These are phyloP conservation scores for Nymphalis c-album DNA, from an alignment of 2,888 invertebrate genomes.

Conservation along the genomic window DNA sequence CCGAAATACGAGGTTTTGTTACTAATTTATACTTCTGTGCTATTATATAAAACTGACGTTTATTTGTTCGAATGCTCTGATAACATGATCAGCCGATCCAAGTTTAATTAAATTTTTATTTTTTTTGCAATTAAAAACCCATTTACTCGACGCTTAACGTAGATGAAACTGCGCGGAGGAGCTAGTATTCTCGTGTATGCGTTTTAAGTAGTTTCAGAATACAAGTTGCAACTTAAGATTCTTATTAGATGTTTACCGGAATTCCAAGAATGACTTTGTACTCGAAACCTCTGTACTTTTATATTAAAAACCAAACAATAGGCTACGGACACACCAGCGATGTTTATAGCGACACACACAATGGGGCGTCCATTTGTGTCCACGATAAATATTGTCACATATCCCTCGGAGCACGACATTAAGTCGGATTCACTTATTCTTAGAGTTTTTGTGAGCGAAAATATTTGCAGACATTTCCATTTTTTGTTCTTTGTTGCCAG, in stretches of 20 bases:
- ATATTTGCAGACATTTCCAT: slow-evolving; percentile 27
- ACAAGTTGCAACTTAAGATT: not conserved
- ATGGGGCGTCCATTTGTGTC: slow-evolving; percentile 33
- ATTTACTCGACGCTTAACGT: too few species aligned
- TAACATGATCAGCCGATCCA: too few species aligned
- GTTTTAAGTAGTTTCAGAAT: not conserved
- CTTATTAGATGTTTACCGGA: not conserved
- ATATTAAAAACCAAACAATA: slow-evolving; percentile 33
- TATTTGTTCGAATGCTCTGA: too few species aligned
- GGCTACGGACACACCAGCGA: slow-evolving; percentile 22
- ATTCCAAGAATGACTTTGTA: slow-evolving; percentile 9
- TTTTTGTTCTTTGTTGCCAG: slow-evolving; percentile 30
- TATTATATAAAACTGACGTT: too few species aligned
- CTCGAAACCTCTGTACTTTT: slow-evolving; percentile 16
- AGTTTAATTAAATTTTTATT: too few species aligned
- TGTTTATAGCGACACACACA: slow-evolving; percentile 30
- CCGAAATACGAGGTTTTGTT: not conserved
- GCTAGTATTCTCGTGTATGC: not conserved
- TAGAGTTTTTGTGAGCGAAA: slow-evolving; percentile 37
- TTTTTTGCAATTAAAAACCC: too few species aligned
- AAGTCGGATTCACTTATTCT: slow-evolving; percentile 41
- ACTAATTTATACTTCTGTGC: not conserved
- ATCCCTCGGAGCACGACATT: slow-evolving; percentile 30
- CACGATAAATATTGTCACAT: slow-evolving; percentile 38
- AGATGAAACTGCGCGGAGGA: too few species aligned